Base-by-base conservation (phyloP, 37 sponge, comb jelly and placozoan species). In the Ianthella basta region DNA sequence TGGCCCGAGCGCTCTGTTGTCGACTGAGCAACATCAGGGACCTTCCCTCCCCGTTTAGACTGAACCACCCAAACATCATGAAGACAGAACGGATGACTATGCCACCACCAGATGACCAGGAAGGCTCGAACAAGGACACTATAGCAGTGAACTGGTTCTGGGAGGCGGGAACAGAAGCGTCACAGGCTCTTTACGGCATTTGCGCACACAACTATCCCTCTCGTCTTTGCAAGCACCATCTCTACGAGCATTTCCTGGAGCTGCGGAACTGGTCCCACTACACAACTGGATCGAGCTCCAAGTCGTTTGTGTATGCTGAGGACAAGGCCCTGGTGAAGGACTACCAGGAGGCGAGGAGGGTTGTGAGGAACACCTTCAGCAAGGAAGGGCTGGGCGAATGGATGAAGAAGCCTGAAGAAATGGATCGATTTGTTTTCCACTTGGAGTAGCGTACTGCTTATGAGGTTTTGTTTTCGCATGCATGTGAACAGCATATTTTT, bases 1-100 rank as follows among this genome's bases (percentile, higher is more conserved):
- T 88, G n/a, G 84, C 84, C 41, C 72, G 89, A 55, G 89, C 89
- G 13, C 64, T 88, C 4, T 88, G 64, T 60, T 56, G 85, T 30
- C 41, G 89, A 20, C 41, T 83, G 13, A 67, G 50, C 56, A 36
- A 29, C 12, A 56, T 80, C 30, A 57, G 40, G 27, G 59, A 56
- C 18, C 40, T 38, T 36, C 87, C 79, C 37, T 70, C 67, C 23
- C 57, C 67, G 35, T 60, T 63, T 0, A 57, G 61, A 24, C 65
- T 56, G 21, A 67, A 78, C 18, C 77, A 86, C 53, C 80, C 75
- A 16, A 78, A 67, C 29, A 57, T 80, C 34, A 34, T 86, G 81
- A 63, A 64, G 27, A 44, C 56, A 21, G 54, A 77, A 0, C 1
- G 64, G 6, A 18, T 69, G 21, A 21, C 50, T 44, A 44, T n/a